A percentile compares a stretch with the other conserved stretches of the same genome.
Conservation (phyloP, 2,888 invertebrate species). For the Tholera decimalis region DNA sequence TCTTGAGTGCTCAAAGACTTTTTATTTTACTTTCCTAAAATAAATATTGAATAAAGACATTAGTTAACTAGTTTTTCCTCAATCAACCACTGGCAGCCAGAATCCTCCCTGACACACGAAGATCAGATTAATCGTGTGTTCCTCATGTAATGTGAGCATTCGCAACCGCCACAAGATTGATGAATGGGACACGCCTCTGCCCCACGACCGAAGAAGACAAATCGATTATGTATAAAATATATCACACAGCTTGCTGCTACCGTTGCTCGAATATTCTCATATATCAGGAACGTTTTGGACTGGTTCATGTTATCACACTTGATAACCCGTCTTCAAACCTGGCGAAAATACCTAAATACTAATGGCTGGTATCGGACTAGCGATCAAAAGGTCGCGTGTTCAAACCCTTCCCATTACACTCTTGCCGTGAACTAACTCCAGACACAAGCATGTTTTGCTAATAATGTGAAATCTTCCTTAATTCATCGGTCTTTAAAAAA, state of each 20-base stretch:
- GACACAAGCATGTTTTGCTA: too few relatives aligned
- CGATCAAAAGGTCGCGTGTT: too few relatives aligned
- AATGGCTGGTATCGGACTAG: too few relatives aligned
- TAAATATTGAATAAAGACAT: slow-evolving; percentile 15
- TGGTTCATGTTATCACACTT: slow-evolving; percentile 4
- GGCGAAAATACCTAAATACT: not conserved
- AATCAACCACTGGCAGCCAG: slow-evolving; percentile 44
- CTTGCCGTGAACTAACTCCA: too few relatives aligned
- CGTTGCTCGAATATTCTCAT: slow-evolving; percentile 15
- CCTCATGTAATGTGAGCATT: slow-evolving; percentile 64
- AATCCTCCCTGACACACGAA: slow-evolving; percentile 58
- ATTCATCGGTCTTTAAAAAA: too few relatives aligned
- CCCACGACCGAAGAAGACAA: slow-evolving; percentile 57
- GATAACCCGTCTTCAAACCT: too few relatives aligned
- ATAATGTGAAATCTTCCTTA: too few relatives aligned
- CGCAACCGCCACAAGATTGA: slow-evolving; percentile 65
- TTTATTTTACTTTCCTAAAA: not conserved
- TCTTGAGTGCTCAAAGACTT: not conserved
- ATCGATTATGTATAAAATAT: slow-evolving; percentile 64
- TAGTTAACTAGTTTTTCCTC: slow-evolving; percentile 31
- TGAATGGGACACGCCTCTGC: slow-evolving; percentile 60
- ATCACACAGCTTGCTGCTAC: slow-evolving; percentile 42
- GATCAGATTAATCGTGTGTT: slow-evolving; percentile 69
- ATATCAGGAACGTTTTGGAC: slow-evolving; percentile 8
- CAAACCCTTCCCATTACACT: too few relatives aligned